Conservation (phyloP, 2,888 invertebrate genomes). For the Bruchidius siliquastri region DNA sequence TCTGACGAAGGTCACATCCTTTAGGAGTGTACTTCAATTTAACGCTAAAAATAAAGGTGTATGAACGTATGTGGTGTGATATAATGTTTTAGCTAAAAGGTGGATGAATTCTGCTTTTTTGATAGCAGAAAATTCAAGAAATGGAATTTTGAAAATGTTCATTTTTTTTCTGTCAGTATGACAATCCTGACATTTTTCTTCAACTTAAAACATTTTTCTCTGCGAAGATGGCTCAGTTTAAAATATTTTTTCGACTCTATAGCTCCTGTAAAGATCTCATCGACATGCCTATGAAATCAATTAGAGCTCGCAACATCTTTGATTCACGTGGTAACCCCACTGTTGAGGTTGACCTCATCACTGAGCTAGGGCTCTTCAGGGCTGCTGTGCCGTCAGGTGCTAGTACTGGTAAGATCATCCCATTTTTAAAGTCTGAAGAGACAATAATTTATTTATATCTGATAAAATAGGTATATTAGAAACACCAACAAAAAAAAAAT, state of each 20-base stretch:
- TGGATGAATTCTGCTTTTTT: not conserved
- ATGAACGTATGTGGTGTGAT: not conserved
- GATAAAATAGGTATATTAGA: not conserved
- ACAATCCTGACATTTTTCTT: not conserved
- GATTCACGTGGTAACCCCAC: conserved; percentile 99
- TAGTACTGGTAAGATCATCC: conserved; percentile 67
- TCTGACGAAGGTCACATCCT: not conserved
- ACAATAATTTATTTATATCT: not conserved
- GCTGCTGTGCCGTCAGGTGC: conserved; percentile 98
- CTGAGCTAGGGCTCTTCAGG: conserved; percentile 78
- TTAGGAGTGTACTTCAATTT: not conserved
- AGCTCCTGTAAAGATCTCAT: conserved; percentile 5
- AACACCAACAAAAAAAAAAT: too few species aligned
- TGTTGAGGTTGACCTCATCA: conserved; percentile 85
- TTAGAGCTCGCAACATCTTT: conserved; percentile 95
- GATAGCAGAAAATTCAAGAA: not conserved
- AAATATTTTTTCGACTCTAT: not conserved
- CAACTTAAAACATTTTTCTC: not conserved
- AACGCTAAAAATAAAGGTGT: not conserved
- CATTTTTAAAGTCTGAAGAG: not conserved
- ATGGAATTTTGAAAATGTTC: not conserved
- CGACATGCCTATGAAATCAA: conserved; percentile 83
- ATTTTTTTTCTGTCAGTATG: not conserved
- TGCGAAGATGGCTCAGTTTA: not conserved
- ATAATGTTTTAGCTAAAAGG: not conserved